Evolutionary conservation across 2,888 invertebrate species (phyloP).

Genomic region (Tiphia femorata): DNA sequence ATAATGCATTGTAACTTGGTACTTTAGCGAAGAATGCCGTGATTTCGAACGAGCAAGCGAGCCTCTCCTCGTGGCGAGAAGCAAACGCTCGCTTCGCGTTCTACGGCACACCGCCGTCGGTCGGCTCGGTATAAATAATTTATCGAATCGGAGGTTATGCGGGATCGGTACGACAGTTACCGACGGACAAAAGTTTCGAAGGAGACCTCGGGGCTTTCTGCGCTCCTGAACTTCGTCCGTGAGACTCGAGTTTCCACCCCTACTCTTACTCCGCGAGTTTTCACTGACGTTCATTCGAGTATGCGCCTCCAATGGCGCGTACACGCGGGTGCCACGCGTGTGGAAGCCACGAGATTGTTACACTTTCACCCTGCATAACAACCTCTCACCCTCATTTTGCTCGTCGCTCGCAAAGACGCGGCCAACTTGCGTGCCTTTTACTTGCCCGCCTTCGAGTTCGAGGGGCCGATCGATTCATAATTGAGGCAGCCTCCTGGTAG

Average conservation of each 20-base stretch:
- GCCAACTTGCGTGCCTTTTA: too few species aligned
- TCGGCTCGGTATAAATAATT: conserved; percentile 50
- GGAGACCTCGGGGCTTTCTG: conserved; percentile 20
- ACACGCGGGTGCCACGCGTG: not conserved
- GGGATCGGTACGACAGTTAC: conserved; percentile 15
- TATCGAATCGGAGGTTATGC: conserved; percentile 41
- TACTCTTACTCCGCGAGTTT: too few species aligned
- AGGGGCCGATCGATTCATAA: conserved; percentile 56
- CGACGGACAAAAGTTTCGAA: conserved; percentile 24
- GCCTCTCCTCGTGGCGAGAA: too few species aligned
- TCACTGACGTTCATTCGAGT: too few species aligned
- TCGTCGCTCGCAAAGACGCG: too few species aligned
- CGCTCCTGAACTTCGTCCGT: conserved; percentile 10
- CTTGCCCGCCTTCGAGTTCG: too few species aligned
- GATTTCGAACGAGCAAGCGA: too few species aligned
- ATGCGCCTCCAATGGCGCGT: not conserved
- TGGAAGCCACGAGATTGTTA: conserved; percentile 39
- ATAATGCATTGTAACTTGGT: too few species aligned
- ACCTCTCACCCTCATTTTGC: too few species aligned
- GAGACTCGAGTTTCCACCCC: not conserved
- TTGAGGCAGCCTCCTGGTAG: conserved; percentile 48
- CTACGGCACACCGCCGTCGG: not conserved
- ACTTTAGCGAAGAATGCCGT: too few species aligned
- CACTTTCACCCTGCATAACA: too few species aligned
- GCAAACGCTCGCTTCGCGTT: too few species aligned